Base-by-base conservation (phyloP, 2,113 vertebrate genomes). In the Equus przewalskii region DNA sequence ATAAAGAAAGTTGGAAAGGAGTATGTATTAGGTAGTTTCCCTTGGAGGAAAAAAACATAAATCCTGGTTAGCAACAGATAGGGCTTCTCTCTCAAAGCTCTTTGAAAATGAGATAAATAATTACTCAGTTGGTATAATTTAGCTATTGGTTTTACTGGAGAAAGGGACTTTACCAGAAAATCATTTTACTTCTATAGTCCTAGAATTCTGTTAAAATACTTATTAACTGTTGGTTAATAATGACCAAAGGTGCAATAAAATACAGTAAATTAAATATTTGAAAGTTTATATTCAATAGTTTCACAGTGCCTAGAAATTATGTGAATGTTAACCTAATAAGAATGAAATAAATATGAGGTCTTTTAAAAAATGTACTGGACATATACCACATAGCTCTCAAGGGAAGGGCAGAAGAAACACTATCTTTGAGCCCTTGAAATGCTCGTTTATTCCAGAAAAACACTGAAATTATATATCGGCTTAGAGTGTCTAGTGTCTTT, bases 41-140 rank as follows among this genome's bases (percentile, higher is more conserved):
- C 4, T 83, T 83, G 18, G 7, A 92, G 30, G 7, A 76, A 79
- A 67, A 89, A 49, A 16, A 21, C 2, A 76, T 49, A 41, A 65
- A 76, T 1, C 0, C 21, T 89, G 1, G 26, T 93, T 64, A 76
- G 22, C 75, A 75, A 96, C 4, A 72, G 21, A 76, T n/a, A 46
- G 36, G 8, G 7, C 10, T 92, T 96, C 49, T 78, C 16, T 83
- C n/a, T 82, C 83, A 94, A 89, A 64, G 26, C 5, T 36, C 46
- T 76, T 64, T 94, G 22, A 85, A 58, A 92, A 10, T 92, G 7
- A 95, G 22, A 46, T 90, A 84, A 87, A 54, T 86, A 91, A 88
- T 91, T 73, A 89, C 14, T 8, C n/a, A 60, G 10, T 24, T 51
- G 19, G 8, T 49, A 33, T 92, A 67, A 89, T 67, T 96, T 90